Base-by-base conservation (phyloP, 2,797 vertebrate species). In the Siniperca scherzeri region DNA sequence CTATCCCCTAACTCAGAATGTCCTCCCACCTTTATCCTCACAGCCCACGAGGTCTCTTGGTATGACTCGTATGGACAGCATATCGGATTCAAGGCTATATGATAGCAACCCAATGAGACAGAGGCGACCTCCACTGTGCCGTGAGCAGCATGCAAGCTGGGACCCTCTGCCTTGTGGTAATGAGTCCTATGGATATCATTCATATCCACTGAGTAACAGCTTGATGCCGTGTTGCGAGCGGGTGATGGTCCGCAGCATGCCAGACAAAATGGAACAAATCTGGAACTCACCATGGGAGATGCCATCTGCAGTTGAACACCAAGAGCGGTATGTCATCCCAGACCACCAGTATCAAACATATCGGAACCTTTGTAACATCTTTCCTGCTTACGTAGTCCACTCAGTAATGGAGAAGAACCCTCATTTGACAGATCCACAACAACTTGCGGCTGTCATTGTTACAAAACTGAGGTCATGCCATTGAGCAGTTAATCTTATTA, bases 61-160 rank as follows among this genome's bases (percentile, higher is more conserved):
- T 74, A 99, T 99, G 99, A 99, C 99, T 7, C 96, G 99, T 80
- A 98, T 99, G 98, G 98, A 99, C 94, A 99, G 99, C 71, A 96
- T 99, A 94, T 99, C 99, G 1, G 99, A 99, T 92, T 99, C 99
- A 0, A 94, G 98, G 89, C 97, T 99, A 53, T 99, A 99, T 19
- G 99, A 99, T 81, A 98, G 97, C 91, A 98, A 99, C 89, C 98
- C 98, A 0, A 94, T 97, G 55, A 96, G 98, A 81, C 98, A 99
- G 91, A 97, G 98, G 62, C 89, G 99, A 70, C 98, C 98, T 2
- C 99, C 99, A 13, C 95, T 99, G 85, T 99, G 99, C 81, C 96
- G 98, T n/a, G 99, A 99, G 94, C 99, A 99, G 93, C 98, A 99
- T 6, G 98, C 99, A 66, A 99, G 99, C 87, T 99, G 99, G 98